phyloP scores from a whole-genome alignment of 2,888 invertebrate species.

The Drosophila engyochracea region DNA sequence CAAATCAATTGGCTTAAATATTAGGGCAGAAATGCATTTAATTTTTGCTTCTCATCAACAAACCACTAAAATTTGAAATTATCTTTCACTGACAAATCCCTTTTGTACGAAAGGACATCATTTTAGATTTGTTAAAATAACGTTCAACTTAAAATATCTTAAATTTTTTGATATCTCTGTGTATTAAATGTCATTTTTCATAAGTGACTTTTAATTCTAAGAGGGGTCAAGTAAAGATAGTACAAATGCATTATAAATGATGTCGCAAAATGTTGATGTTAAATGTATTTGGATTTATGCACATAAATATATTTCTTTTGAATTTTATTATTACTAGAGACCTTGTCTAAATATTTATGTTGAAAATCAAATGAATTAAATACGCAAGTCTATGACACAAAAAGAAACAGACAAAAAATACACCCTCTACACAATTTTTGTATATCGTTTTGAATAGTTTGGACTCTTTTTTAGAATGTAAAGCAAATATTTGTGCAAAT shows the following conservation, averaged over 20 bases:
- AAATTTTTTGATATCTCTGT: neutral
- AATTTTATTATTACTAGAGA: neutral
- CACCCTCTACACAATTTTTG: constrained; percentile 4
- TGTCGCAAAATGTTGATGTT: neutral
- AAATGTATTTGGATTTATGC: neutral
- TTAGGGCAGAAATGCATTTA: neutral
- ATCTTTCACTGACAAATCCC: no score
- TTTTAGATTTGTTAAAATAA: neutral
- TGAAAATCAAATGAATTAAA: constrained; percentile 17
- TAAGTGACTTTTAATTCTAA: neutral
- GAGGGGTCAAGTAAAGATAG: no score
- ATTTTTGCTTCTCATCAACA: neutral
- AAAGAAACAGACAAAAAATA: neutral
- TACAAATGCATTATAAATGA: neutral
- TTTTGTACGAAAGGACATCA: neutral
- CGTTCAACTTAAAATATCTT: neutral
- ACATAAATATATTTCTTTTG: neutral
- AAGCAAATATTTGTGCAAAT: constrained; percentile 43
- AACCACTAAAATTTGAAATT: neutral
- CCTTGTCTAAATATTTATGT: constrained; percentile 8
- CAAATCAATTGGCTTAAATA: neutral
- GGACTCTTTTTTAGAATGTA: constrained; percentile 13
- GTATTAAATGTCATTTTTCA: neutral
- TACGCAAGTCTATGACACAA: constrained; percentile 1
- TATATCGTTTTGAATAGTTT: constrained; percentile 12